A percentile compares a stretch with the other conserved stretches of the same genome.
These are phyloP conservation scores for Watersipora subatra DNA, from an alignment of 1,140 invertebrate species.

Conservation along the genomic window DNA sequence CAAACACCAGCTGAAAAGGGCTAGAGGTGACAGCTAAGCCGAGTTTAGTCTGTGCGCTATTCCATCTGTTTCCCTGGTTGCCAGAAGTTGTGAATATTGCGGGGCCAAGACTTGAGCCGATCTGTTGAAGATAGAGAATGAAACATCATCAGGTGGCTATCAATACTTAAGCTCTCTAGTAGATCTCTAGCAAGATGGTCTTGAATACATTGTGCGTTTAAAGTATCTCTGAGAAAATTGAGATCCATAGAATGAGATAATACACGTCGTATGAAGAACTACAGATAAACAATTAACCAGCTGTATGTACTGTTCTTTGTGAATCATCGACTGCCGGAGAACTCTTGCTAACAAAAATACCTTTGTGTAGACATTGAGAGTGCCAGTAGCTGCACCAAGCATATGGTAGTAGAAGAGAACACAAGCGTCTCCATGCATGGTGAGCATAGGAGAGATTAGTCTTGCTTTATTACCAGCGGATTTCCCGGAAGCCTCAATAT, in stretches of 20 bases:
- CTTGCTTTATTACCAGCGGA: neutral
- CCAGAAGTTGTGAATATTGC: conserved; percentile 17
- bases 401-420: conserved; percentile 57
- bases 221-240: too few relatives aligned
- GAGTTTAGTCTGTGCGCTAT: conserved; percentile 20
- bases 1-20: conserved; percentile 1
- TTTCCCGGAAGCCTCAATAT: neutral
- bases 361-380: conserved; percentile 22
- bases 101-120: neutral
- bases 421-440: conserved; percentile 8
- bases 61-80: conserved; percentile 26
- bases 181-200: too few relatives aligned
- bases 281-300: too few relatives aligned
- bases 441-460: neutral
- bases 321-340: too few relatives aligned
- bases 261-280: too few relatives aligned
- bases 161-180: too few relatives aligned
- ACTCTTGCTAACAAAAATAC: too few relatives aligned
- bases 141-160: too few relatives aligned
- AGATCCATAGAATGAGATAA: too few relatives aligned
- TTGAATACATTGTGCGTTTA: too few relatives aligned
- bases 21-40: neutral
- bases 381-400: conserved; percentile 46
- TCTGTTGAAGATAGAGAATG: too few relatives aligned
- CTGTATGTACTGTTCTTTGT: too few relatives aligned